phyloP scores from a whole-genome alignment of 92 coral and sea anemone species.

The Zoanthus solanderi region DNA sequence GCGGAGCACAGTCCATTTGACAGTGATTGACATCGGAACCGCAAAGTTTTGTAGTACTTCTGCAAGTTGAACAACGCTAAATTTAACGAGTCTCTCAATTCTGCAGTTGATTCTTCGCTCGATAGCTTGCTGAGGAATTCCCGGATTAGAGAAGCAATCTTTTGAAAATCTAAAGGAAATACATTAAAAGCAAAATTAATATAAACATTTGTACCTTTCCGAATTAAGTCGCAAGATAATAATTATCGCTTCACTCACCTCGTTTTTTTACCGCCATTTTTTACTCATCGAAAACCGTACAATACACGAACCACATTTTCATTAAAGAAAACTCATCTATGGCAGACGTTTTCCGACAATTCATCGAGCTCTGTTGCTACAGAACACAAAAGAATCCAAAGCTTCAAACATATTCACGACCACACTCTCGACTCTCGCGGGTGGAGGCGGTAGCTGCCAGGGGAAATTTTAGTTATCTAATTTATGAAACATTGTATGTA shows the following conservation, averaged over 20 bases:
- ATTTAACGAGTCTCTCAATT: conserved; percentile 88
- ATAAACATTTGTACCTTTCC: no score
- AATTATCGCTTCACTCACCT: conserved; percentile 50
- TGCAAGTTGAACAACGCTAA: conserved; percentile 86
- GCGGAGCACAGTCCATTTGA: conserved; percentile 61
- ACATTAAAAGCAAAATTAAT: not conserved
- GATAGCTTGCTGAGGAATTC: conserved; percentile 86
- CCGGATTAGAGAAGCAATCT: conserved; percentile 78
- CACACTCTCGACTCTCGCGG: not conserved
- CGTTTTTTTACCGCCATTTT: conserved; percentile 90
- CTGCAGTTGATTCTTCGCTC: conserved; percentile 87
- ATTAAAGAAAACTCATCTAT: not conserved
- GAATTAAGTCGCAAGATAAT: no score
- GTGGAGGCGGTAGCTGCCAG: not conserved
- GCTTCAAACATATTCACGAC: not conserved
- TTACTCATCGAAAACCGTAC: not conserved
- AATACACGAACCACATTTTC: not conserved
- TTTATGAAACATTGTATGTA: no score
- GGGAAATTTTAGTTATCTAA: no score
- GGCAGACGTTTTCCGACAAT: not conserved
- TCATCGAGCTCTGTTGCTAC: conserved; percentile 27
- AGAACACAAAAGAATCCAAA: conserved; percentile 34
- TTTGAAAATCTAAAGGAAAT: conserved; percentile 79
- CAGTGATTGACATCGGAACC: conserved; percentile 72
- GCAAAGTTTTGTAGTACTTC: conserved; percentile 85